Conservation (phyloP, 2,797 vertebrate genomes). For the Cirrhinus mrigala region DNA sequence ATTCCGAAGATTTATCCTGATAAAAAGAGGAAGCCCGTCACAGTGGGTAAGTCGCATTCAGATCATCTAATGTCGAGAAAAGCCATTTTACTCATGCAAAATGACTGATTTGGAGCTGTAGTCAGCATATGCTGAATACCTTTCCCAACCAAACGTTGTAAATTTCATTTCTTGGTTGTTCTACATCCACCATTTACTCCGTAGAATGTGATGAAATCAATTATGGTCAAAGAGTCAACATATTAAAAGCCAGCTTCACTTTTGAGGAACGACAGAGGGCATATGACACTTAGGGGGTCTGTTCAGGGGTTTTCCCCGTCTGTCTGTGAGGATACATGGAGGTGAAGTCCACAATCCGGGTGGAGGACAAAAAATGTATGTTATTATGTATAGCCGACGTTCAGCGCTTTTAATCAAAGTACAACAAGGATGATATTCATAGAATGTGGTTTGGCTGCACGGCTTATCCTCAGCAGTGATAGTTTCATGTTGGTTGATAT, state of each 20-base stretch:
- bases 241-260: constrained; percentile 39
- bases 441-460: constrained; percentile 47
- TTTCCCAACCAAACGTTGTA: constrained; percentile 32
- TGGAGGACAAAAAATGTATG: constrained; percentile 37
- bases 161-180: constrained; percentile 34
- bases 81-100: constrained; percentile 34
- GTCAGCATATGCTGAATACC: constrained; percentile 12
- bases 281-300: constrained; percentile 23
- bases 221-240: constrained; percentile 32
- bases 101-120: constrained; percentile 25
- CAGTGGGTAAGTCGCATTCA: constrained; percentile 61
- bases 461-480: constrained; percentile 35
- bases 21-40: constrained; percentile 24
- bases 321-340: constrained; percentile 41
- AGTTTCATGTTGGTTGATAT: constrained; percentile 45
- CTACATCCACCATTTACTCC: constrained; percentile 41
- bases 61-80: constrained; percentile 44
- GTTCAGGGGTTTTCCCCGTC: constrained; percentile 31
- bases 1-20: constrained; percentile 44
- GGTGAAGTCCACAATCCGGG: constrained; percentile 47
- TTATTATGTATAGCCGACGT: constrained; percentile 24
- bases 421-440: constrained; percentile 41
- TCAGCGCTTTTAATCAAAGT: constrained; percentile 36
- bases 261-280: constrained; percentile 22
- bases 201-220: constrained; percentile 42